A percentile compares a stretch with the other conserved stretches of the same genome.
These are phyloP conservation scores for Lordiphosa stackelbergi DNA, from an alignment of 1,140 invertebrate species.

Conservation along the genomic window DNA sequence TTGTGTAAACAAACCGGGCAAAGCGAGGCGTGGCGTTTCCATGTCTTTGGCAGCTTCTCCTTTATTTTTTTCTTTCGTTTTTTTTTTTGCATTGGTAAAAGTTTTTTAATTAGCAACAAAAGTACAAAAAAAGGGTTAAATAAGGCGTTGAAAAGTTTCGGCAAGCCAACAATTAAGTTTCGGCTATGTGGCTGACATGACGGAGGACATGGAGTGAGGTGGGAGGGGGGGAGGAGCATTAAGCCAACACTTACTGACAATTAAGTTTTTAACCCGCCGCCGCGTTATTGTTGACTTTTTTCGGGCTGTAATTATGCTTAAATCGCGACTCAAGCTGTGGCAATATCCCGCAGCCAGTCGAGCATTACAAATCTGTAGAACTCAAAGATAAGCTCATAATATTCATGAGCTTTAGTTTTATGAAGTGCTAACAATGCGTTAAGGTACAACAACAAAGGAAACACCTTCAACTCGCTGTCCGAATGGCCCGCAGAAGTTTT, in stretches of 20 bases:
- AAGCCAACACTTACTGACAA: conserved; percentile 73
- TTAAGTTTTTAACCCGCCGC: conserved; percentile 53
- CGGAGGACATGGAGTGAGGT: not conserved
- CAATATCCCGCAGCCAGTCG: conserved; percentile 58
- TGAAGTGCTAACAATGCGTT: conserved; percentile 73
- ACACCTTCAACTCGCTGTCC: conserved; percentile 37
- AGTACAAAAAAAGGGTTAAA: conserved; percentile 69
- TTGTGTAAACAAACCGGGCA: conserved; percentile 67
- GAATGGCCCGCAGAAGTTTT: conserved; percentile 43
- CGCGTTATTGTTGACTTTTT: conserved; percentile 66
- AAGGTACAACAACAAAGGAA: conserved; percentile 53
- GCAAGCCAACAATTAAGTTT: conserved; percentile 76
- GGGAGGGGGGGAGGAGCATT: conserved; percentile 40
- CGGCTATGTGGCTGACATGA: conserved; percentile 50
- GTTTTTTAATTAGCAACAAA: conserved; percentile 76
- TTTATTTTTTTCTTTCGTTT: conserved; percentile 27
- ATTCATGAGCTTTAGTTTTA: conserved; percentile 70
- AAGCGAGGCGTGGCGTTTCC: conserved; percentile 14
- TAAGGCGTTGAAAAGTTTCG: conserved; percentile 69
- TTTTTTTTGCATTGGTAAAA: conserved; percentile 39
- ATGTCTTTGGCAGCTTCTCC: conserved; percentile 50
- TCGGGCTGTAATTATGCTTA: conserved; percentile 72
- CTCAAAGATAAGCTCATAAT: conserved; percentile 59
- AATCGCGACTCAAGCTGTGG: conserved; percentile 48
- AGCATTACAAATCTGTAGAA: conserved; percentile 46